Base-by-base conservation (phyloP, 2,113 vertebrate species). In the Sapajus apella region DNA sequence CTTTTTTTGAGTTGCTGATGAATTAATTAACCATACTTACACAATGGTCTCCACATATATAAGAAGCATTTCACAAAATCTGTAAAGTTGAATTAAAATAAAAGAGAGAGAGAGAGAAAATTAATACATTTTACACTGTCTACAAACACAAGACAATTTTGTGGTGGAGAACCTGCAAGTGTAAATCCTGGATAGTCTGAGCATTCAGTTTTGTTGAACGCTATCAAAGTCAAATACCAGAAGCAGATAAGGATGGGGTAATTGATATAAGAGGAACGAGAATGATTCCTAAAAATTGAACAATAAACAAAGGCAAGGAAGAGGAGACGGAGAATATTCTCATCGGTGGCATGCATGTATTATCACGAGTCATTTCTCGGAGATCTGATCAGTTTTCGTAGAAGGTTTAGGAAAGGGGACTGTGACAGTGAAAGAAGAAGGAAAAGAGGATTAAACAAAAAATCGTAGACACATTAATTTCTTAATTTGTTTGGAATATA, bases 21-120 rank as follows among this genome's bases (percentile, higher is more conserved):
- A 72, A 77, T 85, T 91, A 87, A 96, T 80, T 84, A 96, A 83
- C 43, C 3, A 45, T 47, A 75, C 55, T 56, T 56, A 68, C 55
- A n/a, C 8, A 93, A 16, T 90, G 83, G 83, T 64, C 27, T 87
- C 37, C 30, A 86, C 86, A 91, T 81, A 73, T 27, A 92, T n/a
- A 5, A 37, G 18, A 80, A 72, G 8, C 11, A 76, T 73, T 64
- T 95, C 43, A 58, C 40, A 95, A 86, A 96, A 92, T 70, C 6
- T 23, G 47, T 84, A 91, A 4, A 0, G 12, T 45, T 81, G 21
- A 20, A 25, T 82, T 90, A 83, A 95, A 77, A 64, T 83, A 56
- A 76, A 81, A 87, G 37, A 50, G 37, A 77, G 23, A 85, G 52
- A 77, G 55, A 10, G 21, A 95, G 9, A 83, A 90, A 92, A 92